phyloP scores from a whole-genome alignment of 2,113 vertebrate genomes.

The Pachypanchax playfairii region DNA sequence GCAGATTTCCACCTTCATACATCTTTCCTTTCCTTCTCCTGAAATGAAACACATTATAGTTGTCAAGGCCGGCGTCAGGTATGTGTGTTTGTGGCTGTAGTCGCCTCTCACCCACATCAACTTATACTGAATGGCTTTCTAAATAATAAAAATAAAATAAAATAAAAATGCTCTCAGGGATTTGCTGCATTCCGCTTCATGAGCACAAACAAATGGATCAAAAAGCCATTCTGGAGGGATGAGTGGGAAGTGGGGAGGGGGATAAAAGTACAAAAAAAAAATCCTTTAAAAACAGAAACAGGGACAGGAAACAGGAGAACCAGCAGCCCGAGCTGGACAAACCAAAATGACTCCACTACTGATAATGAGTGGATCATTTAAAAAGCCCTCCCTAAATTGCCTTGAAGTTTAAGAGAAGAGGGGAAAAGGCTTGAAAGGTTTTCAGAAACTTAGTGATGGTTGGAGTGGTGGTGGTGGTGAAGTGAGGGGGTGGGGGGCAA shows the following conservation, averaged over 20 bases:
- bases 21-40: constrained; percentile 47
- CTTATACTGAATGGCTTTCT: constrained; percentile 71
- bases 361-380: constrained; percentile 75
- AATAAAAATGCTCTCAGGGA: constrained; percentile 75
- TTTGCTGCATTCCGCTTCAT: constrained; percentile 77
- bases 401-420: constrained; percentile 58
- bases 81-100: constrained; percentile 16
- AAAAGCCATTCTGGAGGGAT: constrained; percentile 74
- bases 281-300: constrained; percentile 49
- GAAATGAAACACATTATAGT: constrained; percentile 68
- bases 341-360: constrained; percentile 69
- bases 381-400: constrained; percentile 73
- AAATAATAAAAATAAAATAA: constrained; percentile 62
- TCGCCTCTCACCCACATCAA: constrained; percentile 56
- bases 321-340: constrained; percentile 54
- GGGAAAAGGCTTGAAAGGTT: constrained; percentile 71
- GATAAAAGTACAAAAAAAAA: constrained; percentile 26
- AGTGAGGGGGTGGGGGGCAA: background rate
- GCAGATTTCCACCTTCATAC: no score
- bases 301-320: constrained; percentile 49
- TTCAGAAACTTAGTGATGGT: constrained; percentile 61
- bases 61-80: constrained; percentile 70
- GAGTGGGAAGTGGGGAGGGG: constrained; percentile 23
- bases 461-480: constrained; percentile 13
- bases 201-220: constrained; percentile 70